Evolutionary conservation across 2,113 vertebrate species (phyloP), one percentile per base, ranked within the genome.

Genomic region (Passerina amoena): DNA sequence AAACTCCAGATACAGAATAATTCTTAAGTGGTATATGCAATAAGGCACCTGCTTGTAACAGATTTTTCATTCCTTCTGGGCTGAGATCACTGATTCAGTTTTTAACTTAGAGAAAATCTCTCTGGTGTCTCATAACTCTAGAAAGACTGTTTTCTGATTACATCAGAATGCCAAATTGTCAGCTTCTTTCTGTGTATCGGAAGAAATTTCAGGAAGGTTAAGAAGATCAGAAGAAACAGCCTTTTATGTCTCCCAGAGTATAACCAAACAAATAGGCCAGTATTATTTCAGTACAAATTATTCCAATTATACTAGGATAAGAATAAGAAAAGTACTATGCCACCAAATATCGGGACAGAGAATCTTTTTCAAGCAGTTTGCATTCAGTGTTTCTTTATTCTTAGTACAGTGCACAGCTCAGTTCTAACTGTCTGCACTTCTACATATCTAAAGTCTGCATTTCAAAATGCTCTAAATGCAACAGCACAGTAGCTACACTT

Each of bases 201-300:
- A 80, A 72, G 59, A 86, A 69, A 88, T 77, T 86, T 80, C 75
- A 57, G 48, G 48, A 90, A 79, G 40, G 50, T 82, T 85, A 75
- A 45, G 56, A 78, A 83, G 65, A 59, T 68, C 35, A 64, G 24
- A 75, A 75, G 63, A 85, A 79, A 60, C 44, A 65, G 31, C n/a
- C 56, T 85, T 25, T 79, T 38, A 12, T 22, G 27, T 48, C 37
- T 92, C 42, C 21, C 40, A 50, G 60, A 79, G 42, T 56, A n/a
- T 57, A 73, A 81, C 40, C 9, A 75, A 61, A 78, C 20, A 72
- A 86, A 51, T 47, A 37, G 22, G 24, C 47, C 33, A 47, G 61
- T 81, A 25, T 73, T 70, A 71, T 14, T 82, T 76, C 42, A 45
- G 22, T 44, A 44, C 13, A 60, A 56, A 76, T 72, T 47, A 80